A percentile compares a stretch with the other conserved stretches of the same genome.
Conservation (phyloP, 92 coral and sea anemone species). For the Epizoanthus illoricatus region DNA sequence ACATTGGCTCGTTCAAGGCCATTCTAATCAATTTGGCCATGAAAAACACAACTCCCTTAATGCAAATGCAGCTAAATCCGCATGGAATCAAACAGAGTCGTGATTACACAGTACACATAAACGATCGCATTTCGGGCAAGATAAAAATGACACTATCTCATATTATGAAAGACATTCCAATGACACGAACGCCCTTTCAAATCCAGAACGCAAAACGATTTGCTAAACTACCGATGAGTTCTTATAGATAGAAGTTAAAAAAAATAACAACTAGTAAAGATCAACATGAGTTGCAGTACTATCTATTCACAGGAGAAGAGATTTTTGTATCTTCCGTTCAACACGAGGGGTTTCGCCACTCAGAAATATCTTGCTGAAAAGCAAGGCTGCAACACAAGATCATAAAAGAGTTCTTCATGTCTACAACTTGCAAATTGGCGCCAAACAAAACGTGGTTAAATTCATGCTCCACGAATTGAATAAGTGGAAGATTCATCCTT, state of each 20-base stretch:
- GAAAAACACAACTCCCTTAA: neutral
- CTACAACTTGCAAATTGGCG: constrained; percentile 27
- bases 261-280: neutral
- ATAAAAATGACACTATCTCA: constrained; percentile 14
- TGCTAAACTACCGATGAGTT: neutral
- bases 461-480: neutral
- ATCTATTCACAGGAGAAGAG: neutral
- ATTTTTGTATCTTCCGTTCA: neutral
- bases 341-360: neutral
- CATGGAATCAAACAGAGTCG: neutral
- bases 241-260: neutral
- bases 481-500: neutral
- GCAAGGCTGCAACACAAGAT: no score
- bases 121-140: constrained; percentile 30
- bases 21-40: neutral
- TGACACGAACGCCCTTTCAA: constrained; percentile 31
- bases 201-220: neutral
- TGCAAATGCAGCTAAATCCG: neutral
- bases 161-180: constrained; percentile 20
- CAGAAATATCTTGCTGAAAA: neutral
- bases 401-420: neutral
- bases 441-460: constrained; percentile 14
- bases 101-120: neutral
- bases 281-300: neutral
- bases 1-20: no score